These are phyloP conservation scores for Lasioglossum albipes DNA, from an alignment of 1,140 invertebrate genomes.

Conservation along the genomic window DNA sequence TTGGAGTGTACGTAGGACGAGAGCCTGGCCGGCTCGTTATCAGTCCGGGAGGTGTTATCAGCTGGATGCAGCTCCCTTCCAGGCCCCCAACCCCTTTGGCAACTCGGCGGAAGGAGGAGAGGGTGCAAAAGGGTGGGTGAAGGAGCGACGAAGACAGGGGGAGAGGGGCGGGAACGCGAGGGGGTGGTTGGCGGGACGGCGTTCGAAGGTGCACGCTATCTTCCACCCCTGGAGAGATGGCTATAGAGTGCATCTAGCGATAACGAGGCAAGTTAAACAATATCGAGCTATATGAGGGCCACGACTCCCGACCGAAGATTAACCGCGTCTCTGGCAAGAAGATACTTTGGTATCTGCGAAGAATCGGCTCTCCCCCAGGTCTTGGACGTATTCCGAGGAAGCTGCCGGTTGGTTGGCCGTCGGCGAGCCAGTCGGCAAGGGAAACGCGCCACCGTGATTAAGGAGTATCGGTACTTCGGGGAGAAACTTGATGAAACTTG, in stretches of 20 bases:
- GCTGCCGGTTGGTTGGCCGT: slow-evolving; percentile 22
- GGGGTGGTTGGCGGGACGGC: slow-evolving; percentile 38
- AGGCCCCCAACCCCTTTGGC: slow-evolving; percentile 66
- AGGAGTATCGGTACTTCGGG: slow-evolving; percentile 43
- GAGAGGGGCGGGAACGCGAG: background rate
- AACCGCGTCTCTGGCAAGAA: slow-evolving; percentile 67
- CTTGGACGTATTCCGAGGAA: slow-evolving; percentile 45
- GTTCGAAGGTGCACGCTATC: slow-evolving; percentile 75
- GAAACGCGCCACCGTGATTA: slow-evolving; percentile 32
- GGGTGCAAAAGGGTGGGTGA: slow-evolving; percentile 8
- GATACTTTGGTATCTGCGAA: slow-evolving; percentile 52
- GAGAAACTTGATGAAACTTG: slow-evolving; percentile 39
- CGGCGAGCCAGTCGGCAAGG: slow-evolving; percentile 7
- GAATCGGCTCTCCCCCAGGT: slow-evolving; percentile 47
- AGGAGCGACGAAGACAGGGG: slow-evolving; percentile 18
- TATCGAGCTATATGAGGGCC: slow-evolving; percentile 77
- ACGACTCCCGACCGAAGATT: slow-evolving; percentile 71
- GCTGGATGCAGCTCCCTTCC: slow-evolving; percentile 68
- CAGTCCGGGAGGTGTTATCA: slow-evolving; percentile 77
- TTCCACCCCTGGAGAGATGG: slow-evolving; percentile 77
- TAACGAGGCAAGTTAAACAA: slow-evolving; percentile 80
- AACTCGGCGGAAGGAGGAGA: slow-evolving; percentile 57
- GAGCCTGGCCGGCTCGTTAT: slow-evolving; percentile 78
- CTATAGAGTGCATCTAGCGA: slow-evolving; percentile 79
- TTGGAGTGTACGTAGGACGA: slow-evolving; percentile 59